Conservation (phyloP, 2,888 invertebrate genomes). For the Argyresthia albistria region DNA sequence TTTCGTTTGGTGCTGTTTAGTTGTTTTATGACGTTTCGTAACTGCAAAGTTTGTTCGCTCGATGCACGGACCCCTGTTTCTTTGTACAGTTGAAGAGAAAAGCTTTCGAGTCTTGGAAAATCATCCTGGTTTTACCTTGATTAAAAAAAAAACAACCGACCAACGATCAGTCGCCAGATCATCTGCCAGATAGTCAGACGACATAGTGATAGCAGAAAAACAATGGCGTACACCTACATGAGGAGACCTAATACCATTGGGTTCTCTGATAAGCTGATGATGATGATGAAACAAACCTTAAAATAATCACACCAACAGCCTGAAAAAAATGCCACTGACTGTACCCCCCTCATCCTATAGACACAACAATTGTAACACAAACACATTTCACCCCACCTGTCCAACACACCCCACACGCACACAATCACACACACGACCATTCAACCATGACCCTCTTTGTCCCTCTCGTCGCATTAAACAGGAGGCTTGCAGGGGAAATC, state of each 20-base stretch:
- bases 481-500: constrained; percentile 11
- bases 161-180: too few species aligned
- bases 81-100: constrained; percentile 50
- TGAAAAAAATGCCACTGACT: constrained; percentile 11
- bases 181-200: too few species aligned
- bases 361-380: background rate
- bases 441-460: constrained; percentile 19
- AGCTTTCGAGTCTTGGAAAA: constrained; percentile 16
- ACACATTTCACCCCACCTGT: constrained; percentile 33
- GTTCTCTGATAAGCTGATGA: too few species aligned
- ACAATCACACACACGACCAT: constrained; percentile 23
- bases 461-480: constrained; percentile 12
- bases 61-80: constrained; percentile 56
- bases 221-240: too few species aligned
- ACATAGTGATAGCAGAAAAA: too few species aligned
- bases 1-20: constrained; percentile 9
- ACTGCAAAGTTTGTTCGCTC: constrained; percentile 38
- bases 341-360: background rate
- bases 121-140: too few species aligned
- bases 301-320: constrained; percentile 9
- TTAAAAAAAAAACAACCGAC: too few species aligned
- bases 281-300: too few species aligned
- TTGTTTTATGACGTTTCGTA: constrained; percentile 40
- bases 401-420: constrained; percentile 28
- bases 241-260: too few species aligned